phyloP scores from a whole-genome alignment of 2,113 vertebrate species.

The Cyprinodon brontotheroides region DNA sequence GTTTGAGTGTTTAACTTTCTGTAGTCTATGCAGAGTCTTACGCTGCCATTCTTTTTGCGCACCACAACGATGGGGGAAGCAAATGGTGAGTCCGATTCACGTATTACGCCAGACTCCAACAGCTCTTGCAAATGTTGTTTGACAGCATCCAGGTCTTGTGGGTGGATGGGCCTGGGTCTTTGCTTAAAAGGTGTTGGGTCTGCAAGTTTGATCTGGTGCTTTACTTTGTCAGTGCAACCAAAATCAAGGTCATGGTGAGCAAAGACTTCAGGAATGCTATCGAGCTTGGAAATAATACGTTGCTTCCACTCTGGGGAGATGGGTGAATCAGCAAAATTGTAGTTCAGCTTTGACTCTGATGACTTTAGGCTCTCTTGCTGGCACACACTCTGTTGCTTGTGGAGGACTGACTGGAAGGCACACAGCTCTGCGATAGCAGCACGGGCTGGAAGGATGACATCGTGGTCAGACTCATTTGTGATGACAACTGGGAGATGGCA shows the following conservation, averaged over 20 bases:
- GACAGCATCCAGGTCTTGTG: neutral
- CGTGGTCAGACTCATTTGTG: no score
- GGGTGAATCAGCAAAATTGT: no score
- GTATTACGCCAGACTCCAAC: constrained; percentile 1
- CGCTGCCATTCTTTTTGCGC: neutral
- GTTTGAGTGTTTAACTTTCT: neutral
- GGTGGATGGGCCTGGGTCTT: neutral
- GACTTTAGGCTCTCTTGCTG: no score
- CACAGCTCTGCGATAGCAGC: no score
- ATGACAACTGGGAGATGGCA: no score
- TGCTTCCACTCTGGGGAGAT: no score
- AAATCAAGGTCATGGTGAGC: neutral
- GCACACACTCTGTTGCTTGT: no score
- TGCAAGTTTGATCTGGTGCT: neutral
- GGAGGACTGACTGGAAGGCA: no score
- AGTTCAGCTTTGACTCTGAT: no score
- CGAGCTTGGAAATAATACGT: no score
- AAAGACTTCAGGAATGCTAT: neutral
- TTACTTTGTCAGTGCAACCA: neutral
- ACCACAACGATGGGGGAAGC: neutral
- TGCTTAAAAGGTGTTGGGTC: neutral
- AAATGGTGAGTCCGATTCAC: constrained; percentile 1
- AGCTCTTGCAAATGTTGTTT: neutral
- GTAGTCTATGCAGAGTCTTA: neutral
- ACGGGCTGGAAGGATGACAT: no score